Evolutionary conservation across 2,888 invertebrate species (phyloP).

Genomic region (Torymus tubicola): DNA sequence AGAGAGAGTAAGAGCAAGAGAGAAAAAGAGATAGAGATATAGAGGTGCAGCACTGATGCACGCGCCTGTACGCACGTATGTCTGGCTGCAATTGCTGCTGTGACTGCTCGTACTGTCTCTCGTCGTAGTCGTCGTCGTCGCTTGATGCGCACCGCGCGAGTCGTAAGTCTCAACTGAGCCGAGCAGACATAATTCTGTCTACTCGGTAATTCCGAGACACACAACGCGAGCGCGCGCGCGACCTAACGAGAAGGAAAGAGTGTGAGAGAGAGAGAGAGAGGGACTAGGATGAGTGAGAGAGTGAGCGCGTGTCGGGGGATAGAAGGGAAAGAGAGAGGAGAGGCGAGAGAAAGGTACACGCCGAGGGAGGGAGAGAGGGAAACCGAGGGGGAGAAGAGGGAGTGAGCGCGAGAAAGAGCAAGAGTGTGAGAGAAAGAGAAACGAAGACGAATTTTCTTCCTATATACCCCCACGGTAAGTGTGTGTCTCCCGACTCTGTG

Average conservation of each 20-base stretch:
- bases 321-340: conserved; percentile 64
- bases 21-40: too few relatives aligned
- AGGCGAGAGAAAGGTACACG: conserved; percentile 39
- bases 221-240: conserved; percentile 46
- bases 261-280: conserved; percentile 60
- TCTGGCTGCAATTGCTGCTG: too few relatives aligned
- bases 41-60: too few relatives aligned
- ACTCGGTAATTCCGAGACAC: conserved; percentile 74
- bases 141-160: conserved; percentile 73
- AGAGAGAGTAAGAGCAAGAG: too few relatives aligned
- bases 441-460: conserved; percentile 62
- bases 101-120: too few relatives aligned
- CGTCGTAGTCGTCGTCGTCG: conserved; percentile 13
- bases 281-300: conserved; percentile 62
- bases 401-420: conserved; percentile 24
- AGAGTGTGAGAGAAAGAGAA: conserved; percentile 56
- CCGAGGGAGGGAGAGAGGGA: conserved; percentile 61
- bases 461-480: conserved; percentile 55
- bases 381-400: conserved; percentile 57
- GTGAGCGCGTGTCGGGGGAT: conserved; percentile 21
- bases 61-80: background rate
- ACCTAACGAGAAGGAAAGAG: conserved; percentile 52
- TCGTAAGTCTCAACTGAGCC: conserved; percentile 75
- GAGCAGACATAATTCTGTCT: conserved; percentile 75
- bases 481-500: conserved; percentile 21